Percentiles rank a stretch among this genome's conserved stretches.
phyloP scores from a whole-genome alignment of 2,888 invertebrate genomes.

The Tenthredo livida region DNA sequence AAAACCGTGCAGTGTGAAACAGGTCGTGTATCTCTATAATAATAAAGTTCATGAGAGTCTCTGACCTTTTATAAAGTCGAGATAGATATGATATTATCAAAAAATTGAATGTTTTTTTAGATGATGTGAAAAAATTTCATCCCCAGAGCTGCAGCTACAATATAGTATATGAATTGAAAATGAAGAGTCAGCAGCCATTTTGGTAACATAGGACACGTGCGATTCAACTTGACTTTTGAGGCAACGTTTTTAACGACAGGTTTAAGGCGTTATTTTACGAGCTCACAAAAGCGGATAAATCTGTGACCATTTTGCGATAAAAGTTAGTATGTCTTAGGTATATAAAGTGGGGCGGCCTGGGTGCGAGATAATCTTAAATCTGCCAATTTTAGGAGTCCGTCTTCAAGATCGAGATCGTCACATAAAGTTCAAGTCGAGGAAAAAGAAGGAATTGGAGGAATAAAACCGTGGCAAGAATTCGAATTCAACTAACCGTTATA shows the following conservation, averaged over 20 bases:
- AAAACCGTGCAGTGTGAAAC: not conserved
- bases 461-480: slow-evolving; percentile 5
- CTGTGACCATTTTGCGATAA: slow-evolving; percentile 49
- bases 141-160: not conserved
- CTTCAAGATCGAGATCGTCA: slow-evolving; percentile 20
- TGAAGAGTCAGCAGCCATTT: not conserved
- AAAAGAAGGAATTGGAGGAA: not conserved
- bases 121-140: not conserved
- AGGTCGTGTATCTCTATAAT: not conserved
- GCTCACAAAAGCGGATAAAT: slow-evolving; percentile 38
- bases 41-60: not conserved
- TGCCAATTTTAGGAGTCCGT: slow-evolving; percentile 26
- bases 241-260: slow-evolving; percentile 43
- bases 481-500: not conserved
- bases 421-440: not conserved
- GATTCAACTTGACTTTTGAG: slow-evolving; percentile 41
- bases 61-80: not conserved
- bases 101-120: not conserved
- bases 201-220: slow-evolving; percentile 2
- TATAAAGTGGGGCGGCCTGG: slow-evolving; percentile 3
- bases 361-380: slow-evolving; percentile 35
- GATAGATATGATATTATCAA: not conserved
- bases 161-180: not conserved
- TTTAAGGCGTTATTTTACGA: slow-evolving; percentile 46
- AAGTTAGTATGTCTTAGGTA: slow-evolving; percentile 46